Conservation (phyloP, 2,113 vertebrate genomes). For the Chaetorhynchus papuensis region DNA sequence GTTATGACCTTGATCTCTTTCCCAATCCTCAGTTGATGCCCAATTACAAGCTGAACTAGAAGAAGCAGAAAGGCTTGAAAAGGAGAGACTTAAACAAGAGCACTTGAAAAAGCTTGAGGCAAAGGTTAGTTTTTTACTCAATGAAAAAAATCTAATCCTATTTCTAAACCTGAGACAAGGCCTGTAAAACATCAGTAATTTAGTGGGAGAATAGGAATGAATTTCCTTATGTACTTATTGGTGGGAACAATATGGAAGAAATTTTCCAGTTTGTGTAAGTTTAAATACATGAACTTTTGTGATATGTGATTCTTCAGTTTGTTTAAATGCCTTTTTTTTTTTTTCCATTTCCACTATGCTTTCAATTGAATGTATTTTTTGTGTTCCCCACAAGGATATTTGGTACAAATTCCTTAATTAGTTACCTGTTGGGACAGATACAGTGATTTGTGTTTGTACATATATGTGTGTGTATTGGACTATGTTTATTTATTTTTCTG, state of each 20-base stretch:
- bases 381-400: neutral
- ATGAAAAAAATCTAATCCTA: neutral
- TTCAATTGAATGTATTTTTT: neutral
- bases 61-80: constrained; percentile 75
- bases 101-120: constrained; percentile 71
- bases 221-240: neutral
- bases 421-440: neutral
- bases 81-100: constrained; percentile 69
- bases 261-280: neutral
- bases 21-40: constrained; percentile 75
- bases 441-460: neutral
- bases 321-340: neutral
- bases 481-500: neutral
- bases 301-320: neutral
- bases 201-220: neutral
- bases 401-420: neutral
- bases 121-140: constrained; percentile 71
- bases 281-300: neutral
- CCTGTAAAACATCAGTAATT: neutral
- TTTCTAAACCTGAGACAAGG: neutral
- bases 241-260: neutral
- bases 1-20: neutral
- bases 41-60: constrained; percentile 70
- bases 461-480: neutral
- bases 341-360: neutral